A percentile compares a stretch with the other conserved stretches of the same genome.
phyloP scores from a whole-genome alignment of 1,140 invertebrate genomes.

The Atta colombica region DNA sequence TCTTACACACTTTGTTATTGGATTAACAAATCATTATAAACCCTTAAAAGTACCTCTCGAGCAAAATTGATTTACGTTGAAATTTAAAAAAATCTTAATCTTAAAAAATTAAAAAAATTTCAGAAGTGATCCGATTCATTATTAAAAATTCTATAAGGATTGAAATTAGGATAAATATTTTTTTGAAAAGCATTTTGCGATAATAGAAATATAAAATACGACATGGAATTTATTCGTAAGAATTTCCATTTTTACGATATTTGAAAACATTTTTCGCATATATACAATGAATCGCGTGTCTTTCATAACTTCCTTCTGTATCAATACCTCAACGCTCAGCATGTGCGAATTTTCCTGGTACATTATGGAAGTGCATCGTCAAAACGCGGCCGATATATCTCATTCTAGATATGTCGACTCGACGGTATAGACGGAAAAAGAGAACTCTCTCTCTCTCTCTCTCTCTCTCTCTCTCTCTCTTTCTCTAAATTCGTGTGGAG shows the following conservation, averaged over 20 bases:
- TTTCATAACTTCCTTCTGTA: not conserved
- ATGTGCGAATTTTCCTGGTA: conserved; percentile 43
- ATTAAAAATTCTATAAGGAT: not conserved
- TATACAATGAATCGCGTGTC: conserved; percentile 36
- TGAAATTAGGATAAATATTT: not conserved
- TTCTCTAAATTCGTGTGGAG: not conserved
- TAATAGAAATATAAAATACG: not conserved
- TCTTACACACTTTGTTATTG: not conserved
- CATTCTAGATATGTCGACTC: conserved; percentile 58
- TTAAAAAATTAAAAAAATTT: not conserved
- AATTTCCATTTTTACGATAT: conserved; percentile 29
- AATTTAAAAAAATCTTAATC: not conserved
- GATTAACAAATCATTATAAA: not conserved
- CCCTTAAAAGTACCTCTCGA: not conserved
- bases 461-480: not conserved
- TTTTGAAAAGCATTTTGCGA: not conserved
- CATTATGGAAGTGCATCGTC: conserved; percentile 44
- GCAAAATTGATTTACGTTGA: not conserved
- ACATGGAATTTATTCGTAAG: not conserved
- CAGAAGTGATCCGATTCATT: too few relatives aligned
- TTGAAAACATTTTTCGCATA: conserved; percentile 14
- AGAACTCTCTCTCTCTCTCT: conserved; percentile 15
- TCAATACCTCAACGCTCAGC: conserved; percentile 1
- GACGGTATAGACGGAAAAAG: conserved; percentile 37
- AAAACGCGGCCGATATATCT: conserved; percentile 56